phyloP scores from a whole-genome alignment of 2,113 vertebrate species.

The Sceloporus tristichus region DNA sequence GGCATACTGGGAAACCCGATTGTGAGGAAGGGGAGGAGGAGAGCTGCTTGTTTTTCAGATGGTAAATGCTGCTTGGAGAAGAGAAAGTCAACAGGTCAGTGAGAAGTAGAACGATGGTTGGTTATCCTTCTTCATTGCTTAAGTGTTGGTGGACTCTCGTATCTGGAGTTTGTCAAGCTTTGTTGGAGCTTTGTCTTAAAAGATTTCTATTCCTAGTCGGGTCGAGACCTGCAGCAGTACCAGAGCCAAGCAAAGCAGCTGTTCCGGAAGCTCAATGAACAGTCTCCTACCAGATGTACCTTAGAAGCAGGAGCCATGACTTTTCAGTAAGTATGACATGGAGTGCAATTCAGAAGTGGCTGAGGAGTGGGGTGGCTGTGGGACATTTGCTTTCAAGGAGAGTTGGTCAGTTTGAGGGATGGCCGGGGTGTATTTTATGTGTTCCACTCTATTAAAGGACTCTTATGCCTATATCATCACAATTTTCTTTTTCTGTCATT shows the following conservation, averaged over 20 bases:
- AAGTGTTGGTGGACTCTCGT: no score
- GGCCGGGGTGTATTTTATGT: no score
- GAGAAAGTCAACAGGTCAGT: no score
- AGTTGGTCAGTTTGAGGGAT: no score
- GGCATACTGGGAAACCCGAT: no score
- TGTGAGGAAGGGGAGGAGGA: no score
- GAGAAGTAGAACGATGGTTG: neutral
- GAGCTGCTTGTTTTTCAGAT: no score
- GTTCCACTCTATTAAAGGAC: no score
- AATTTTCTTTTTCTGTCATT: no score
- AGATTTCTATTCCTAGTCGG: slow-evolving; percentile 81
- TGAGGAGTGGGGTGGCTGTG: accelerated
- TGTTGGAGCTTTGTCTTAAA: neutral
- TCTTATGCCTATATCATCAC: no score
- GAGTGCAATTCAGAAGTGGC: no score
- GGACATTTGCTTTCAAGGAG: neutral
- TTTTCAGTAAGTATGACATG: slow-evolving; percentile 91
- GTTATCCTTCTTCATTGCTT: neutral
- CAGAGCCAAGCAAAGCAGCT: slow-evolving; percentile 98
- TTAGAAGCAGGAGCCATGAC: slow-evolving; percentile 94
- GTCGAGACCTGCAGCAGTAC: slow-evolving; percentile 96
- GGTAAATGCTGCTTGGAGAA: no score
- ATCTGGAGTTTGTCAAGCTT: neutral
- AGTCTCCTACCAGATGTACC: slow-evolving; percentile 95
- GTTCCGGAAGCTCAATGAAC: slow-evolving; percentile 96